These are phyloP conservation scores for Cinclus mexicanus DNA, from an alignment of 2,113 vertebrate species.

Conservation along the genomic window DNA sequence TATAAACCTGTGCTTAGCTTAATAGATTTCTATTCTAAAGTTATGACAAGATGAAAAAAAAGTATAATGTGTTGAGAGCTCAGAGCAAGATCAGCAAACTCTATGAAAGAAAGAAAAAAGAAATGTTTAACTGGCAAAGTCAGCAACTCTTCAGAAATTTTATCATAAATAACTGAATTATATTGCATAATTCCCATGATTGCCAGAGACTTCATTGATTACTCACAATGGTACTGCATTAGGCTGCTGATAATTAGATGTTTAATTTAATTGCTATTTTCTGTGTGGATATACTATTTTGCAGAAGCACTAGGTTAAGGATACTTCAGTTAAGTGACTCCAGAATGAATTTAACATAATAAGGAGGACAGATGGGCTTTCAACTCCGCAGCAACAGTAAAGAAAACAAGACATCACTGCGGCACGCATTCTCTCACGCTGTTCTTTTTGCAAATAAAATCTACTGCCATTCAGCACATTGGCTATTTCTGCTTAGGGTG, in stretches of 20 bases:
- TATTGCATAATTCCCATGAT: constrained; percentile 11
- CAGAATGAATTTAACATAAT: constrained; percentile 44
- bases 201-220: constrained; percentile 46
- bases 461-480: neutral
- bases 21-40: constrained; percentile 13
- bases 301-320: constrained; percentile 47
- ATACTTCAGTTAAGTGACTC: constrained; percentile 51
- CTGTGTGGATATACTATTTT: constrained; percentile 7
- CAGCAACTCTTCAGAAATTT: neutral
- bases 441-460: constrained; percentile 28
- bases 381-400: neutral
- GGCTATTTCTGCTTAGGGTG: neutral
- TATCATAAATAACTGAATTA: constrained; percentile 20
- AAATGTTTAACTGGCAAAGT: neutral
- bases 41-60: neutral
- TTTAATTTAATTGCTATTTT: constrained; percentile 61
- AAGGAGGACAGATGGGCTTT: constrained; percentile 39
- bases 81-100: neutral
- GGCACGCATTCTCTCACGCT: neutral
- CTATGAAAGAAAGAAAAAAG: neutral
- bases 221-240: constrained; percentile 29
- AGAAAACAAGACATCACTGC: constrained; percentile 7
- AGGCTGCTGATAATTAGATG: constrained; percentile 19
- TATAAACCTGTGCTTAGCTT: neutral
- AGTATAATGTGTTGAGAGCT: neutral